These are phyloP conservation scores for Pseudomugil gertrudae DNA, from an alignment of 2,797 vertebrate species.

Conservation along the genomic window DNA sequence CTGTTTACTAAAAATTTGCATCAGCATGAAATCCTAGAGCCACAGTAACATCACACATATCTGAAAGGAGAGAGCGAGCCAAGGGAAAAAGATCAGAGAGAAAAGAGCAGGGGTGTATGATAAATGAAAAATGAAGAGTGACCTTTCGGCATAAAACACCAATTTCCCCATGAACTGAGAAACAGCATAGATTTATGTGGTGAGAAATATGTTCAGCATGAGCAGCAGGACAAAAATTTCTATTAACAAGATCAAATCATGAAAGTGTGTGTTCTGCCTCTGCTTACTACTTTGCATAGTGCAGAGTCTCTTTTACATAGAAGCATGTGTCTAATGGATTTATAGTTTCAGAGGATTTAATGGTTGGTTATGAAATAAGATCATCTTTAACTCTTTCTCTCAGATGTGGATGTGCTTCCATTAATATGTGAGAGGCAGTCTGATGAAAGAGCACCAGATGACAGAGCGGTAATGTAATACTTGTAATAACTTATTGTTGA, in stretches of 20 bases:
- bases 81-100: conserved; percentile 12
- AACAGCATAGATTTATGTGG: conserved; percentile 49
- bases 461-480: conserved; percentile 56
- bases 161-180: conserved; percentile 59
- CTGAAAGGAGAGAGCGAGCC: conserved; percentile 34
- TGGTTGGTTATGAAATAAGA: conserved; percentile 57
- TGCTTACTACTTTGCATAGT: conserved; percentile 19
- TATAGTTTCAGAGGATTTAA: conserved; percentile 61
- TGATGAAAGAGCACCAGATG: conserved; percentile 32
- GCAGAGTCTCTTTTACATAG: conserved; percentile 31
- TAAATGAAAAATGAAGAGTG: conserved; percentile 66
- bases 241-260: conserved; percentile 22
- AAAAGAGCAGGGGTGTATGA: conserved; percentile 14
- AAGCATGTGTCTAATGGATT: conserved; percentile 45
- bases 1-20: conserved; percentile 67
- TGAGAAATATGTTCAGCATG: conserved; percentile 52
- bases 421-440: conserved; percentile 49
- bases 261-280: conserved; percentile 13
- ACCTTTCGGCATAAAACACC: conserved; percentile 58
- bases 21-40: conserved; percentile 51
- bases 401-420: conserved; percentile 23
- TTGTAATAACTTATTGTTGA: conserved; percentile 65
- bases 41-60: conserved; percentile 40
- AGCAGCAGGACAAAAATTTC: conserved; percentile 36
- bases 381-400: conserved; percentile 51